A percentile compares a stretch with the other conserved stretches of the same genome.
phyloP scores from a whole-genome alignment of 2,113 vertebrate genomes.

The Urocitellus parryii region DNA sequence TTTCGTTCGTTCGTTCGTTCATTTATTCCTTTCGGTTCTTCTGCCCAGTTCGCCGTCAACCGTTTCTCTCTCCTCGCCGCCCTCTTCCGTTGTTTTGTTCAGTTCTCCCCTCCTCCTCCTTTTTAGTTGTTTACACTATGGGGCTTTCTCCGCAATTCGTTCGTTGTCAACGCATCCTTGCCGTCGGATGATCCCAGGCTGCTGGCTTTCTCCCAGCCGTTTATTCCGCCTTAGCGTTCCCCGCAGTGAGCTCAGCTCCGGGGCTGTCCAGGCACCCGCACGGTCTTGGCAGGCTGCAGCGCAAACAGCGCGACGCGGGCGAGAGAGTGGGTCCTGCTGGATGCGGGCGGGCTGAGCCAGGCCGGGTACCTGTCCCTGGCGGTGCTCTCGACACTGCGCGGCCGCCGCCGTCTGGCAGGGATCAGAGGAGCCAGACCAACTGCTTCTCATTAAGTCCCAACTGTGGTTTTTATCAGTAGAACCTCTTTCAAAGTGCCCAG shows the following conservation, averaged over 20 bases:
- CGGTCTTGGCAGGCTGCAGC: background rate
- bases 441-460: slow-evolving; percentile 84
- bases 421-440: slow-evolving; percentile 82
- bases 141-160: slow-evolving; percentile 7
- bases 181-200: background rate
- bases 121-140: background rate
- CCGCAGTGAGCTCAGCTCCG: background rate
- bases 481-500: slow-evolving; percentile 76
- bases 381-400: slow-evolving; percentile 43
- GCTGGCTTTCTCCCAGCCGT: background rate
- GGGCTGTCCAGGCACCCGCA: no score
- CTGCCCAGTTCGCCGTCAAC: background rate
- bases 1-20: background rate
- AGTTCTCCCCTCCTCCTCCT: no score
- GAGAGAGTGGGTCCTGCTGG: background rate
- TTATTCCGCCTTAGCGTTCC: background rate
- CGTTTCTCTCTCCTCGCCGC: background rate
- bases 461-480: slow-evolving; percentile 83
- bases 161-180: slow-evolving; percentile 27
- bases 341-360: background rate
- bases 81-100: background rate
- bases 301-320: background rate
- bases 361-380: slow-evolving; percentile 72
- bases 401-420: slow-evolving; percentile 78
- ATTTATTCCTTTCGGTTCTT: background rate